Evolutionary conservation across 1,140 invertebrate genomes (phyloP).

Genomic region (Aricia agestis): DNA sequence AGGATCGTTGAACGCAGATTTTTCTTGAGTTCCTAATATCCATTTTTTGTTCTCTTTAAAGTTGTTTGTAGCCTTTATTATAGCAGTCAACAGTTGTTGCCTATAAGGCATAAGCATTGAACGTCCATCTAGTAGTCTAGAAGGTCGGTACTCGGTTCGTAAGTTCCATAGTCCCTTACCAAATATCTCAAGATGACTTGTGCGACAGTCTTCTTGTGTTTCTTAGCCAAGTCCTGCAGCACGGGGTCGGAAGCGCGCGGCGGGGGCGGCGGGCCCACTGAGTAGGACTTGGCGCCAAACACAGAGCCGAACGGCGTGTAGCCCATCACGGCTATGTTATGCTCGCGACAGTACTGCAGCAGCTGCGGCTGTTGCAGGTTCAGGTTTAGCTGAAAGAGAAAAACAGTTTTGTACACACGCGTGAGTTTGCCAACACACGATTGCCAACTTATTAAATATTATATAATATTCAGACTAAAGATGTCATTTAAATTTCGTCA

Average conservation of each 20-base stretch:
- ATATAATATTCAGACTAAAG: no score
- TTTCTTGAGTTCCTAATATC: no score
- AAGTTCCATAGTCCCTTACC: conserved; percentile 59
- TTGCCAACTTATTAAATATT: no score
- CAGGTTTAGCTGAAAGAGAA: conserved; percentile 69
- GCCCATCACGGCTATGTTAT: conserved; percentile 83
- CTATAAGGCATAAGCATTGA: no score
- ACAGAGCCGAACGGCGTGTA: conserved; percentile 86
- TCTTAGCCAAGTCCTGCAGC: conserved; percentile 79
- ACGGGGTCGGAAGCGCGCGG: conserved; percentile 79
- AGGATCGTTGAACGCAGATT: no score
- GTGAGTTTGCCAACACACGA: no score
- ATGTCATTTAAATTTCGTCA: no score
- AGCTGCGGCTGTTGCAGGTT: conserved; percentile 85
- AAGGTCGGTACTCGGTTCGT: no score
- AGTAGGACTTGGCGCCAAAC: conserved; percentile 68
- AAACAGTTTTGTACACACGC: neutral
- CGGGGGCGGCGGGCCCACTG: conserved; percentile 77
- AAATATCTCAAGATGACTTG: conserved; percentile 80
- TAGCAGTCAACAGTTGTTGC: no score
- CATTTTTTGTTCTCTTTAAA: no score
- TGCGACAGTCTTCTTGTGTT: conserved; percentile 83
- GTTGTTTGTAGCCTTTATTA: no score
- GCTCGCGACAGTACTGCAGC: conserved; percentile 80
- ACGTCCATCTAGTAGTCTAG: no score